phyloP scores from a whole-genome alignment of 30 jellyfish, hydroid and myxozoan genomes.

The Haliclystus octoradiatus region DNA sequence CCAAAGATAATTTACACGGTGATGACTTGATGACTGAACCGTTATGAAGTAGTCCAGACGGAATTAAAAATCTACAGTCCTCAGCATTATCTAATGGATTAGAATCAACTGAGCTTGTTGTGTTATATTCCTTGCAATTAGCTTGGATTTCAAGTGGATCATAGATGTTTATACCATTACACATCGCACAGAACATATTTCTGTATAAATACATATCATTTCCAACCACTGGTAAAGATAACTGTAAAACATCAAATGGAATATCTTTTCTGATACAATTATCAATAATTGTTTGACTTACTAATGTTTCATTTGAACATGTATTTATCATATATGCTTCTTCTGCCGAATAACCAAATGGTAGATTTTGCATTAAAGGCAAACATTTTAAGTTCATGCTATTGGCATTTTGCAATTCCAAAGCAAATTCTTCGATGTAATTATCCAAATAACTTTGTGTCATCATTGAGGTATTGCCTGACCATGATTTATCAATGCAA shows the following conservation, averaged over 20 bases:
- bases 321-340: background rate
- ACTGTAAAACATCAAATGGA: background rate
- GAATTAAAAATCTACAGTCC: background rate
- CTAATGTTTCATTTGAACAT: background rate
- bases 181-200: background rate
- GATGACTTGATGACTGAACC: background rate
- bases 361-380: background rate
- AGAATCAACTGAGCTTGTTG: background rate
- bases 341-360: background rate
- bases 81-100: background rate
- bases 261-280: background rate
- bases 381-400: background rate
- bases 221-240: background rate
- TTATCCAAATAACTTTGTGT: background rate
- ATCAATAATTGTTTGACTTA: background rate
- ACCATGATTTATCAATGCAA: background rate
- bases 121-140: background rate
- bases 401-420: background rate
- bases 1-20: background rate
- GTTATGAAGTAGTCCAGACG: background rate
- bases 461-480: background rate
- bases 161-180: background rate
- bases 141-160: background rate
- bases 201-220: background rate
- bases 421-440: background rate